A percentile compares a stretch with the other conserved stretches of the same genome.
phyloP scores from a whole-genome alignment of 2,888 invertebrate genomes.

The Andricus curvator region DNA sequence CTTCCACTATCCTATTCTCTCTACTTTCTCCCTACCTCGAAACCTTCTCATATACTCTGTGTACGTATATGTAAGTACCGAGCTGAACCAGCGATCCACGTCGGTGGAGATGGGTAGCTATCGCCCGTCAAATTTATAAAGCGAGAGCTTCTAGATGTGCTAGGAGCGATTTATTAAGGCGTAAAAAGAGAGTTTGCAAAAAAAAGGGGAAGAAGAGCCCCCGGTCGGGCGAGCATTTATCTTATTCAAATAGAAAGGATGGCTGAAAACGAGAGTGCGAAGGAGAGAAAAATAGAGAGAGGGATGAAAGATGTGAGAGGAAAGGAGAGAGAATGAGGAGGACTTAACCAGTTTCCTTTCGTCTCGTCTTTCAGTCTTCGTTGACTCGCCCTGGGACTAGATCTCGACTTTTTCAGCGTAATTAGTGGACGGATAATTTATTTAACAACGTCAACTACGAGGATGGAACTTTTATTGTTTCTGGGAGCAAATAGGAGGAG shows the following conservation, averaged over 20 bases:
- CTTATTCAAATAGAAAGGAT: constrained; percentile 51
- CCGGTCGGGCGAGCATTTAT: constrained; percentile 27
- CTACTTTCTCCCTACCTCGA: neutral
- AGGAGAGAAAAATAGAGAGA: constrained; percentile 9
- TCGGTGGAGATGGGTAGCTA: constrained; percentile 38
- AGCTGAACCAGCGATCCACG: constrained; percentile 22
- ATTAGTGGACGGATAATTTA: constrained; percentile 71
- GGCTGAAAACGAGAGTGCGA: constrained; percentile 44
- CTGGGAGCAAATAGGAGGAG: constrained; percentile 43
- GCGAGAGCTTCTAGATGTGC: constrained; percentile 35
- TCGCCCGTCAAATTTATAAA: constrained; percentile 40
- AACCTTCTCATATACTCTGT: neutral
- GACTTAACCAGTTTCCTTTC: constrained; percentile 37
- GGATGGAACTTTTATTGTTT: constrained; percentile 64
- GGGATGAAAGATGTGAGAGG: neutral
- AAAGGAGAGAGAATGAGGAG: neutral
- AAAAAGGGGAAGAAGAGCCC: constrained; percentile 10
- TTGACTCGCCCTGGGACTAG: constrained; percentile 55
- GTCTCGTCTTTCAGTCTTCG: constrained; percentile 44
- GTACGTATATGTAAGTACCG: constrained; percentile 5
- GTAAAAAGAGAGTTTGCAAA: constrained; percentile 34
- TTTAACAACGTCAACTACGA: constrained; percentile 65
- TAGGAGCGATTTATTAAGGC: constrained; percentile 39
- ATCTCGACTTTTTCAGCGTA: constrained; percentile 67
- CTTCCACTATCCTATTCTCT: neutral